Percentiles rank a stretch among this genome's conserved stretches.
These are phyloP conservation scores for Pogonophryne albipinna DNA, from an alignment of 2,797 vertebrate genomes.

Conservation along the genomic window DNA sequence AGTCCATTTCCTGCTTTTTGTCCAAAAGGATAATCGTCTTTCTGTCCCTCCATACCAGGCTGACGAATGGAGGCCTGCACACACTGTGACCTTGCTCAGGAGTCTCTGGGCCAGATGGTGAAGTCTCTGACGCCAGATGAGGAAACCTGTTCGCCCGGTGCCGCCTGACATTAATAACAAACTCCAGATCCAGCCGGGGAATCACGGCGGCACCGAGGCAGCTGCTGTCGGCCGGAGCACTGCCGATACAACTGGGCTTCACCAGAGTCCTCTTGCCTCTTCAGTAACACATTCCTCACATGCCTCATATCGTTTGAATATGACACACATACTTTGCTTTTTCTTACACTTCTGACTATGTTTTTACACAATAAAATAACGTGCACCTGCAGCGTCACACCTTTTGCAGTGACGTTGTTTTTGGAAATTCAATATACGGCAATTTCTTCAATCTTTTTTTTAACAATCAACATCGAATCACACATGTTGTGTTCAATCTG, in stretches of 20 bases:
- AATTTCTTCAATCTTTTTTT: too few relatives aligned
- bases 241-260: too few relatives aligned
- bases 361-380: too few relatives aligned
- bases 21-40: background rate
- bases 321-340: fast-evolving
- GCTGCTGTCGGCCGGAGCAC: conserved; percentile 28
- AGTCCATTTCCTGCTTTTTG: conserved; percentile 16
- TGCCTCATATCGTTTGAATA: too few relatives aligned
- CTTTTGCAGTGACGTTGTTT: too few relatives aligned
- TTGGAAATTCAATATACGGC: too few relatives aligned
- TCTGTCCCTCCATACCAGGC: conserved; percentile 48
- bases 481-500: too few relatives aligned
- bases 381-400: too few relatives aligned
- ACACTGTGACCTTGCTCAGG: conserved; percentile 79
- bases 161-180: conserved; percentile 71
- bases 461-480: too few relatives aligned
- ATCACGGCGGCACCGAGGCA: conserved; percentile 45
- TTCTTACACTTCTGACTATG: too few relatives aligned
- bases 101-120: conserved; percentile 79
- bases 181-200: conserved; percentile 33
- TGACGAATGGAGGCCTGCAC: conserved; percentile 82
- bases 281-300: too few relatives aligned
- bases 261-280: too few relatives aligned
- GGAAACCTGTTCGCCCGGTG: conserved; percentile 40
- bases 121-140: conserved; percentile 68